phyloP scores from a whole-genome alignment of 1,140 invertebrate genomes.

The Panonychus citri region DNA sequence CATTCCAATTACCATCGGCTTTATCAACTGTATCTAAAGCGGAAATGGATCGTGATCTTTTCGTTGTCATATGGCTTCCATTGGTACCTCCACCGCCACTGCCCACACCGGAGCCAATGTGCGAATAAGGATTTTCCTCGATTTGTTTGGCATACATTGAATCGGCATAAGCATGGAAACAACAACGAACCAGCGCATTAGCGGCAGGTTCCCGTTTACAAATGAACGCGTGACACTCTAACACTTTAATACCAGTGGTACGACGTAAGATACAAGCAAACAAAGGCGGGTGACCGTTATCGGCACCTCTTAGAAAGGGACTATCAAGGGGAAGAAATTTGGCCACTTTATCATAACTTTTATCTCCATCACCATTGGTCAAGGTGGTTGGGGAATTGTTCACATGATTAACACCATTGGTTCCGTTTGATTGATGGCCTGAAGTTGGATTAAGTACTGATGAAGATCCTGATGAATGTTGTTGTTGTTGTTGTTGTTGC shows the following conservation, averaged over 20 bases:
- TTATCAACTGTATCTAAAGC: conserved; percentile 7
- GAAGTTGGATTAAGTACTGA: neutral
- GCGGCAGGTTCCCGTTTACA: conserved; percentile 84
- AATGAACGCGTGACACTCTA: conserved; percentile 97
- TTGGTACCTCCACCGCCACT: neutral
- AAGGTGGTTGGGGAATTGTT: neutral
- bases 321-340: conserved; percentile 88
- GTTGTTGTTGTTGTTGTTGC: neutral
- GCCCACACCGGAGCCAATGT: conserved; percentile 7
- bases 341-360: conserved; percentile 29
- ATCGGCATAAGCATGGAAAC: conserved; percentile 83
- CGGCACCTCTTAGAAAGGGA: conserved; percentile 64
- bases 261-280: conserved; percentile 86
- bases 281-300: conserved; percentile 67
- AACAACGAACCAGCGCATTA: conserved; percentile 73
- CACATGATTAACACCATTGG: too few species aligned
- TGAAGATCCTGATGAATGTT: neutral
- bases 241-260: conserved; percentile 89
- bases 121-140: conserved; percentile 15
- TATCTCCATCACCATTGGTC: conserved; percentile 20
- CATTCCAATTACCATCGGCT: neutral
- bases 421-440: neutral
- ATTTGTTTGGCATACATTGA: conserved; percentile 57
- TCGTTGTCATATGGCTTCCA: too few species aligned
- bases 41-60: conserved; percentile 12